phyloP scores from a whole-genome alignment of 2,113 vertebrate genomes.

The Nettapus auritus region DNA sequence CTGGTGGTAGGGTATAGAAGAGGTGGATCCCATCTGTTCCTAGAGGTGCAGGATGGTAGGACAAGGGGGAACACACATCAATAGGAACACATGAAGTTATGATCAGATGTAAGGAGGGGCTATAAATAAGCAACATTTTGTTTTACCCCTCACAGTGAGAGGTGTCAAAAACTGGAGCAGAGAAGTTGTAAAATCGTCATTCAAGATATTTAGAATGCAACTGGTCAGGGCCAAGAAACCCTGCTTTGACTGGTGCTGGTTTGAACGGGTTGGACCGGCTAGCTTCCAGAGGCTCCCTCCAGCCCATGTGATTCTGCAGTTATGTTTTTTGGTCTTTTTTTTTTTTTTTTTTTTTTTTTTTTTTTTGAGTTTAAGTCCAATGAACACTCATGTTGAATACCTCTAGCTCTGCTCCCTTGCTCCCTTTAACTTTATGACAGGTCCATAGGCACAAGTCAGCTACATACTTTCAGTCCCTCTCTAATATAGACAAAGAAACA shows the following conservation, averaged over 20 bases:
- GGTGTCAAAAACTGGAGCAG: neutral
- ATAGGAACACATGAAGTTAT: neutral
- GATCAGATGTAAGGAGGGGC: neutral
- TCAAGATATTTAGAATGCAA: neutral
- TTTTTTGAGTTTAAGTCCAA: neutral
- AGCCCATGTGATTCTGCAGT: neutral
- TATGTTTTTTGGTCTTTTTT: neutral
- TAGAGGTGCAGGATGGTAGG: neutral
- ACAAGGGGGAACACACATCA: neutral
- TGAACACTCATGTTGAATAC: neutral
- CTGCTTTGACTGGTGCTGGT: neutral
- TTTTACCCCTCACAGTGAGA: neutral
- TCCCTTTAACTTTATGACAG: neutral
- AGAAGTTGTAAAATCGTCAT: neutral
- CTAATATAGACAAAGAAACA: neutral
- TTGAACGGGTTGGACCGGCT: neutral
- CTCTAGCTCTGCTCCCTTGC: neutral
- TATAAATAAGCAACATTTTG: neutral
- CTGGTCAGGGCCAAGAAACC: neutral
- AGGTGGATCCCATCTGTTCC: neutral
- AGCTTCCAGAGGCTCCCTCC: neutral
- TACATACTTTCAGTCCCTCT: neutral
- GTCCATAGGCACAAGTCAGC: neutral
- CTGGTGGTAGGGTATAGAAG: neutral
- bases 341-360: neutral